Evolutionary conservation across 2,113 vertebrate species (phyloP).

Genomic region (Thalassoma bifasciatum): DNA sequence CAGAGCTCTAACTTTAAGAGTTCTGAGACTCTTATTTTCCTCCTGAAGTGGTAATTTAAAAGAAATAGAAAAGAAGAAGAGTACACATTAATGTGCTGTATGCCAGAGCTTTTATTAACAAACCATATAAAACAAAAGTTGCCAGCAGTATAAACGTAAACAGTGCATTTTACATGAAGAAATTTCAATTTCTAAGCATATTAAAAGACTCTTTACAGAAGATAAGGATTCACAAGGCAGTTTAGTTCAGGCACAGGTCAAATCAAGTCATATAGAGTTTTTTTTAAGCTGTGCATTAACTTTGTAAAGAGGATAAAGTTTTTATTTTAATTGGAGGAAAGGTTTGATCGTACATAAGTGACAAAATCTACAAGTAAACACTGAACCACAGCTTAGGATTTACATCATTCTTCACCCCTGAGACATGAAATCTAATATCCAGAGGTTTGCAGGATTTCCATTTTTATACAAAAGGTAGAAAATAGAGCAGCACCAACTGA

Average conservation of each 20-base stretch:
- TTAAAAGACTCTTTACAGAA: conserved; percentile 39
- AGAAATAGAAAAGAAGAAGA: too few species aligned
- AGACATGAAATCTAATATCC: not conserved
- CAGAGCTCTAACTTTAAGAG: too few species aligned
- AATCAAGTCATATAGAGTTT: conserved; percentile 50
- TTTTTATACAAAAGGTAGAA: not conserved
- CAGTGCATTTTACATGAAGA: conserved; percentile 36
- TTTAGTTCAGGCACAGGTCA: conserved; percentile 30
- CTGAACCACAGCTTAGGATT: not conserved
- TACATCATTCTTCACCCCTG: not conserved
- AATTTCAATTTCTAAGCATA: conserved; percentile 37
- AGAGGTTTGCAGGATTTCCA: not conserved
- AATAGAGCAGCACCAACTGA: not conserved
- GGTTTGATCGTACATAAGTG: not conserved
- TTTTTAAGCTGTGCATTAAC: not conserved
- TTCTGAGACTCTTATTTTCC: too few species aligned
- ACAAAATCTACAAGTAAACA: not conserved
- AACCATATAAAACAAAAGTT: conserved; percentile 64
- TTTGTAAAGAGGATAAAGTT: not conserved
- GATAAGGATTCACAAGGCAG: conserved; percentile 24
- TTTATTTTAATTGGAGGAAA: conserved; percentile 8
- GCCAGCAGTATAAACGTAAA: conserved; percentile 28
- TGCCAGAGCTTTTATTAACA: conserved; percentile 74
- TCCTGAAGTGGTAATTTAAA: too few species aligned
- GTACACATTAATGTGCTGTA: not conserved